Base-by-base conservation (phyloP, 1,140 invertebrate genomes). In the Zophobas morio region DNA sequence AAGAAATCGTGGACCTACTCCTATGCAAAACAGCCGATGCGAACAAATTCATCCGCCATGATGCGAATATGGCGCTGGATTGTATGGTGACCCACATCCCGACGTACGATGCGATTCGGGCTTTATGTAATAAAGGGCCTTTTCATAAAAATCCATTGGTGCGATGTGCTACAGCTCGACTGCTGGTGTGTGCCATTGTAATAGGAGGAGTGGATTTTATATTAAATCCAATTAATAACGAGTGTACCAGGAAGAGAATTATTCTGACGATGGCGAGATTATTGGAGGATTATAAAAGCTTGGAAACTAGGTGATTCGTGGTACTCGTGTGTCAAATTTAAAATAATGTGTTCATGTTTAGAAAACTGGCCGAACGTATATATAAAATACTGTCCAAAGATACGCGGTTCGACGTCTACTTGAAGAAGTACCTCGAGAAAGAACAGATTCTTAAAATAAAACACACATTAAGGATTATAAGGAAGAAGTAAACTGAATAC, bases 11-110 rank as follows among this genome's bases (percentile, higher is more conserved):
- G 0, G 87, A 88, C 77, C 85, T 88, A 39, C 84, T 93, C 32
- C 82, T 93, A 34, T 86, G 86, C 74, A 91, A 91, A 82, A 89
- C 89, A 53, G 89, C 90, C 1, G 92, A 93, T 80, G 90, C 89
- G 35, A 92, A 91, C 84, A 89, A 88, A 78, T 93, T 93, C 82
- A 91, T 93, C 57, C 85, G 90, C 56, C 88, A 91, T 74, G 92
- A 93, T 84, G 89, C 90, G 32, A 90, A 92, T 78, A 86, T 89
- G 71, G 88, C 91, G 1, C 82, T 93, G 70, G 87, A 88, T 74
- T 84, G 85, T 20, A 89, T 93, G 88, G 88, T 92, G 1, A 89
- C 89, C 4, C 87, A 88, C 79, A 86, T 90, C 32, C 83, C 87
- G 1, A 85, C 86, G 6, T 82, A 81, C 39, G 83, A 86, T 76